These are phyloP conservation scores for Amaurobius ferox DNA, from an alignment of 2,888 invertebrate species.

Conservation along the genomic window DNA sequence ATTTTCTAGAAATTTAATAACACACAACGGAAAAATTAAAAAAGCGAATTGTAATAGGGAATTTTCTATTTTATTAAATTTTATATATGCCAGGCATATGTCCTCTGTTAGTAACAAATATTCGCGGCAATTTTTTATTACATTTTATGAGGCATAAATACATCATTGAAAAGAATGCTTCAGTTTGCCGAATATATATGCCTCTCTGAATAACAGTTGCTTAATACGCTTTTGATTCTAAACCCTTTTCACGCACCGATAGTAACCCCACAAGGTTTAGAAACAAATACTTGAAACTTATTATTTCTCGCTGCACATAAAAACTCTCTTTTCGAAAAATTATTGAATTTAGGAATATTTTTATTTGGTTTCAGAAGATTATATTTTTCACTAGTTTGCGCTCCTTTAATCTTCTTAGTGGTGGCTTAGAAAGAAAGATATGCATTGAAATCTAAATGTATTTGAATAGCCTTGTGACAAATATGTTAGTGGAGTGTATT, in stretches of 20 bases:
- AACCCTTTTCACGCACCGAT: slow-evolving; percentile 36
- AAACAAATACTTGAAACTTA: slow-evolving; percentile 35
- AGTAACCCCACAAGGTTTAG: neutral
- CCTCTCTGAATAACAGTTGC: neutral
- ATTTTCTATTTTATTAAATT: no score
- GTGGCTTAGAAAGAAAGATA: slow-evolving; percentile 21
- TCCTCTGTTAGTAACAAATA: no score
- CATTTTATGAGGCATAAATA: no score
- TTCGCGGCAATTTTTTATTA: no score
- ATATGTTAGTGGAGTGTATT: slow-evolving; percentile 19
- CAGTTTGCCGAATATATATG: neutral
- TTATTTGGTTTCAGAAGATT: slow-evolving; percentile 43
- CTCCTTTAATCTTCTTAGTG: slow-evolving; percentile 34
- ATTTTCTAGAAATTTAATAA: no score
- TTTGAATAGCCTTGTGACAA: slow-evolving; percentile 13
- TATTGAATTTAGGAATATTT: slow-evolving; percentile 42
- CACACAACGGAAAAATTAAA: no score
- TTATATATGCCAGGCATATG: no score
- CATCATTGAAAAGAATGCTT: neutral
- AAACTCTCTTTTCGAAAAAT: slow-evolving; percentile 52
- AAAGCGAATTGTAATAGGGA: no score
- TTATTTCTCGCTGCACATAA: slow-evolving; percentile 44
- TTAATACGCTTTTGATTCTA: slow-evolving; percentile 26
- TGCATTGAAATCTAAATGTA: slow-evolving; percentile 28
- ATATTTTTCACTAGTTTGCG: slow-evolving; percentile 8